Base-by-base conservation (phyloP, 1,140 invertebrate species). In the Mamestra configurata region DNA sequence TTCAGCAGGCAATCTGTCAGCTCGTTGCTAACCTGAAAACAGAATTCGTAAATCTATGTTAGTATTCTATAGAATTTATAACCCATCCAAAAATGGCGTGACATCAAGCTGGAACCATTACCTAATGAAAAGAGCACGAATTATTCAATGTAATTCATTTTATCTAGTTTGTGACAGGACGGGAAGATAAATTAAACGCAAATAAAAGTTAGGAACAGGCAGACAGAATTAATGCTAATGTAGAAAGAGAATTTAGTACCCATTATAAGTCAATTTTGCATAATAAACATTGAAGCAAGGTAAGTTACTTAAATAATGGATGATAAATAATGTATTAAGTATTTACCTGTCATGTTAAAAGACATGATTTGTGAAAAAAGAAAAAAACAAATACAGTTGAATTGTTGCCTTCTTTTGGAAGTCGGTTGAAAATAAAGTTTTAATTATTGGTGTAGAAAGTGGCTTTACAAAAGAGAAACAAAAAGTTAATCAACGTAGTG, bases 131-230 rank as follows among this genome's bases (percentile, higher is more conserved):
- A 40, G 18, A 66, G 18, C 7, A 3, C 18, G 18, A 35, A 31
- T 49, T 49, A 49, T 49, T 49, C 2, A 66, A 27, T 59, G 35
- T 66, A 66, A 66, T 66, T 66, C 61, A 40, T 66, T 66, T 66
- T 37, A 40, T 40, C 35, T 40, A 61, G 31, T 61, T 66, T 40
- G 61, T 40, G 61, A 37, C 61, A 66, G 61, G 1, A 13, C 1
- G 13, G 22, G 53, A 57, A 57, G 61, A 40, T 66, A 40, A 40
- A 66, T 66, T 40, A 66, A 11, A 22, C 53, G 24, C 8, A 66
- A 66, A 37, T 66, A 40, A 20, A 13, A 40, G 18, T 40, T 66
- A 18, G 35, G 35, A 66, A 40, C 18, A 66, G 3, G 6, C 18
- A 40, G 35, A 11, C 61, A 37, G 31, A 35, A 20, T n/a, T n/a